Base-by-base conservation (phyloP, 2,888 invertebrate genomes). In the Ceriagrion tenellum region DNA sequence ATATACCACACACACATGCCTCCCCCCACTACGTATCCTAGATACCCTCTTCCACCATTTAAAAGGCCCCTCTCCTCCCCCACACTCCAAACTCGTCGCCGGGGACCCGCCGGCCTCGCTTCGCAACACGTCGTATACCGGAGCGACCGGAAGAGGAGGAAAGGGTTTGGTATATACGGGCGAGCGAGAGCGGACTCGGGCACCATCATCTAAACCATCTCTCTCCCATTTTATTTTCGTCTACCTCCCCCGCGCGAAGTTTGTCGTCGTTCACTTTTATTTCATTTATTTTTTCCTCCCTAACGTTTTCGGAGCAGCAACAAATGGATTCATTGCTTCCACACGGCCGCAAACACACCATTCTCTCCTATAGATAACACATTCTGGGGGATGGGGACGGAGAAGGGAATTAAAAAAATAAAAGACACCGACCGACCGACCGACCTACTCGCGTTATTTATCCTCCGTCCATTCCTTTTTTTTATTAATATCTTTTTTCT, bases 301-400 rank as follows among this genome's bases (percentile, higher is more conserved):
- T n/a, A 69, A 4, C 35, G 16, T 18, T 81, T 35, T 35, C 81
- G 35, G 81, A 35, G 81, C 30, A 81, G 81, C 81, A 81, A 81
- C 81, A 81, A 81, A 81, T 81, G 81, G 81, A 81, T 81, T 35
- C 81, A 35, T 81, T 35, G 81, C 81, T 81, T 59, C 81, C 35
- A 16, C 35, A 16, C 35, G 81, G 81, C 81, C 81, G 81, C 81
- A 81, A 81, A 81, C 8, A 47, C 81, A 81, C 81, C 81, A 81
- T 81, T 81, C 81, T 81, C 81, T 35, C 35, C 81, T 35, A 81
- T 81, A 81, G 81, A 81, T 81, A 81, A 81, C 81, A 81, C 81
- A 35, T n/a, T 69, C 69, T 8, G 8, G 47, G 47, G 47, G 47
- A 8, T 8, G 47, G 47, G 2, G 47, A 8, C 8, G 47, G 47